A percentile compares a stretch with the other conserved stretches of the same genome.
Evolutionary conservation across 2,113 vertebrate genomes (phyloP).

Genomic region (Hydrochoerus hydrochaeris): DNA sequence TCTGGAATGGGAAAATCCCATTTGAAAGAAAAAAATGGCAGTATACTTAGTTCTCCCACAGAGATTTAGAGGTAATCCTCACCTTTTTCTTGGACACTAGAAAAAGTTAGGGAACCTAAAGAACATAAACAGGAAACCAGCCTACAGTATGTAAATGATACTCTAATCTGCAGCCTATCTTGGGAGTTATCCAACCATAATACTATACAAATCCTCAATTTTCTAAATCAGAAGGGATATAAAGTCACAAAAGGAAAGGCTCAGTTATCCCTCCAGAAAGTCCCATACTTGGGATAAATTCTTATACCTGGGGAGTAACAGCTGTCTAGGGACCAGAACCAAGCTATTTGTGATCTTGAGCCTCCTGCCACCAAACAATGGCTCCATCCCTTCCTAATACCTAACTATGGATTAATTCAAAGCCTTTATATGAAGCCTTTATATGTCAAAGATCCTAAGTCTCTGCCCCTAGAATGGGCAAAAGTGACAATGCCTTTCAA

Average conservation of each 20-base stretch:
- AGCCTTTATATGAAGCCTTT: background rate
- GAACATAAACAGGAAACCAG: background rate
- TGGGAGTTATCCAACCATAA: background rate
- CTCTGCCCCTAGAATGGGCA: background rate
- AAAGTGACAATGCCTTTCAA: background rate
- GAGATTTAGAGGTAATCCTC: background rate
- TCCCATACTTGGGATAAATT: background rate
- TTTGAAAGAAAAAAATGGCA: background rate
- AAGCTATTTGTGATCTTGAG: background rate
- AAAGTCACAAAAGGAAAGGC: too few relatives aligned
- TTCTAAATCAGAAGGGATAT: background rate
- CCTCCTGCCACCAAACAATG: background rate
- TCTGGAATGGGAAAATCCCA: background rate
- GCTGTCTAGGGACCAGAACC: background rate
- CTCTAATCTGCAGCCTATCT: background rate
- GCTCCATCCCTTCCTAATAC: background rate
- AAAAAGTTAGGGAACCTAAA: background rate
- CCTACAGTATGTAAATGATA: background rate
- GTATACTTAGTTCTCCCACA: background rate
- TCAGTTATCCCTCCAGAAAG: too few relatives aligned
- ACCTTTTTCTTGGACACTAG: background rate
- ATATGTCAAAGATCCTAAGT: background rate
- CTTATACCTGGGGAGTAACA: background rate
- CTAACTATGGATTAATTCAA: background rate
- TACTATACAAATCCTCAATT: background rate